Evolutionary conservation across 53 echinoderm and acorn worm species (phyloP), one percentile per base, ranked within the genome.

Genomic region (Hippasteria phrygiana): DNA sequence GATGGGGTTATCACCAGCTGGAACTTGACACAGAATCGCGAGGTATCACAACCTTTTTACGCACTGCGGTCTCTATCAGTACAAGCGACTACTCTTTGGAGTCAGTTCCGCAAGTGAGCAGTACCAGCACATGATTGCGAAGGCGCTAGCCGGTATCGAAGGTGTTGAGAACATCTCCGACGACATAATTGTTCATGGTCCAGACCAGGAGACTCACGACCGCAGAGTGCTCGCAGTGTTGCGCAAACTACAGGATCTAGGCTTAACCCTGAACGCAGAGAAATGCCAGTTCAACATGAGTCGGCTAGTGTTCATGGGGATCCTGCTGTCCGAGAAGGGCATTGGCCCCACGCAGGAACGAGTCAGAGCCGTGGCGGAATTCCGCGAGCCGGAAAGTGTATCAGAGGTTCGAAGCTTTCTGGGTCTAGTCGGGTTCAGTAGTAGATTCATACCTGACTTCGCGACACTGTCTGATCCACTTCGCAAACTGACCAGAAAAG

Each of bases 401-500:
- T 53, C 92, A 48, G 94, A 94, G 43, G 87, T 92, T 8, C 73
- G 78, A 2, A 92, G 92, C 31, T 92, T 87, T 47, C 83, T 94
- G 2, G 94, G 94, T 17, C 53, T 90, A 54, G 77, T 92, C 1
- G 72, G 88, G 64, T 94, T 67, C 67, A 87, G 94, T 72, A 24
- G 92, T 14, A 32, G 85, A 74, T 88, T 88, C 50, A 82, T 91
- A 24, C 87, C 72, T 18, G 18, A 94, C 29, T 77, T 92, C 8
- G 85, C 94, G 20, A 75, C 91, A 5, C 18, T 88, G 4, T 74
- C 76, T 1, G 91, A 94, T 43, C 94, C 94, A 71, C 63, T 93
- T 29, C 14, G 85, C 2, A 36, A 76, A 28, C 55, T 89, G 34
- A 82, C 82, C 12, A 66, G 78, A 42, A 74, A 94, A 11, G 82